Evolutionary conservation across 2,113 vertebrate genomes (phyloP).

Genomic region (Physeter macrocephalus): DNA sequence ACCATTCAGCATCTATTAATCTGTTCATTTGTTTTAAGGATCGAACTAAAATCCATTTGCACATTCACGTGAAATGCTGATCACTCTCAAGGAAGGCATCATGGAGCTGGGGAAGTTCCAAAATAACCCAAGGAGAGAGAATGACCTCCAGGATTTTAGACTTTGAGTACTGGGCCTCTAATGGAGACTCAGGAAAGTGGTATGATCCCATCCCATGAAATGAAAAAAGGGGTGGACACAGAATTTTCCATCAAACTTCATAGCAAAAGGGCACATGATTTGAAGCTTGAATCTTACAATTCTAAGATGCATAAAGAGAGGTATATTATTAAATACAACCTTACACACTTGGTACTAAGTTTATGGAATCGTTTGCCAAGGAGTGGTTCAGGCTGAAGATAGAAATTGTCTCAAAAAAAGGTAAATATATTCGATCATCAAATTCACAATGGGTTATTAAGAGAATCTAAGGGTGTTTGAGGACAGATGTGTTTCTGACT

Average conservation of each 20-base stretch:
- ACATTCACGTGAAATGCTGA: background rate
- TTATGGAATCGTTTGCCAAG: background rate
- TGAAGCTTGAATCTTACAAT: background rate
- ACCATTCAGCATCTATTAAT: background rate
- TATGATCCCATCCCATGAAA: background rate
- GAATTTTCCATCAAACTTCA: background rate
- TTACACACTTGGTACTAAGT: background rate
- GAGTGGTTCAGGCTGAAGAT: background rate
- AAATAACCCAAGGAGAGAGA: background rate
- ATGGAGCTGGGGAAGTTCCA: background rate
- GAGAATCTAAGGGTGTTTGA: background rate
- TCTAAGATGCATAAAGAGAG: background rate
- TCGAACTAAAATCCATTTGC: background rate
- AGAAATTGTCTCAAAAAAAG: background rate
- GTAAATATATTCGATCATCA: background rate
- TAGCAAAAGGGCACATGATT: background rate
- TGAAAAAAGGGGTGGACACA: background rate
- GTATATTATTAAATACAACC: background rate
- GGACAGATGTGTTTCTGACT: background rate
- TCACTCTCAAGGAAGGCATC: background rate
- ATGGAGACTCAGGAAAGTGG: background rate
- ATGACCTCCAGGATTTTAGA: background rate
- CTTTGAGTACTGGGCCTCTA: background rate
- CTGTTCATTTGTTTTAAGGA: background rate
- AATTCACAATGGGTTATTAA: background rate